Evolutionary conservation across 1,140 invertebrate species (phyloP).

Genomic region (Drosophila paulistorum): DNA sequence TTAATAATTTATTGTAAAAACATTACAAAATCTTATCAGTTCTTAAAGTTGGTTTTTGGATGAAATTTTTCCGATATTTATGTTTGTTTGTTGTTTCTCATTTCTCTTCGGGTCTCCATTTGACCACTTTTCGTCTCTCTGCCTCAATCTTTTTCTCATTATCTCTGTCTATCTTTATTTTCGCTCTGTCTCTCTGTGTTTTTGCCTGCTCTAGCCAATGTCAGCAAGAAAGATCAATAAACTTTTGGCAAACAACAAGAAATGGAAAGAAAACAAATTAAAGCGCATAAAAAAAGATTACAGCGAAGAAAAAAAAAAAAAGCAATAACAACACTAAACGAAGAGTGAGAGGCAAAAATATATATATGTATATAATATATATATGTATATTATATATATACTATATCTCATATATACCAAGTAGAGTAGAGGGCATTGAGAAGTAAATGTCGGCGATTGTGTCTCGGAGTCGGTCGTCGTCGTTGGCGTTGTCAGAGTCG

Average conservation of each 20-base stretch:
- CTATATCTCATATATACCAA: background rate
- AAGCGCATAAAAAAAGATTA: conserved; percentile 73
- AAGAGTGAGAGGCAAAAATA: conserved; percentile 18
- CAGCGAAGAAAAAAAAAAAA: conserved; percentile 56
- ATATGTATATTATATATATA: background rate
- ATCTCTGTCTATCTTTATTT: conserved; percentile 22
- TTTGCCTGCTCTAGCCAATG: conserved; percentile 43
- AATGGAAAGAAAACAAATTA: conserved; percentile 78
- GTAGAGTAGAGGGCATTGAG: conserved; percentile 13
- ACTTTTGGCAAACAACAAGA: conserved; percentile 80
- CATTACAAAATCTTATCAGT: no score
- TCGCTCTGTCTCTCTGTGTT: conserved; percentile 12
- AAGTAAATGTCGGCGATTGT: conserved; percentile 42
- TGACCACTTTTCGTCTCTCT: background rate
- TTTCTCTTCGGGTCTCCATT: background rate
- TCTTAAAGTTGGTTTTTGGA: no score
- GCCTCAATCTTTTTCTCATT: background rate
- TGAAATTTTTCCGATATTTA: no score
- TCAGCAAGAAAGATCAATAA: conserved; percentile 70
- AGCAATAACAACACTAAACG: conserved; percentile 33
- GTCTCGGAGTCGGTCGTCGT: conserved; percentile 1
- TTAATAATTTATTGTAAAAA: no score
- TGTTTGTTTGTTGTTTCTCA: no score
- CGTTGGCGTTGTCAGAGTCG: conserved; percentile 42
- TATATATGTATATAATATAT: conserved; percentile 5